Conservation (phyloP, 2,113 vertebrate genomes). For the Ia io region DNA sequence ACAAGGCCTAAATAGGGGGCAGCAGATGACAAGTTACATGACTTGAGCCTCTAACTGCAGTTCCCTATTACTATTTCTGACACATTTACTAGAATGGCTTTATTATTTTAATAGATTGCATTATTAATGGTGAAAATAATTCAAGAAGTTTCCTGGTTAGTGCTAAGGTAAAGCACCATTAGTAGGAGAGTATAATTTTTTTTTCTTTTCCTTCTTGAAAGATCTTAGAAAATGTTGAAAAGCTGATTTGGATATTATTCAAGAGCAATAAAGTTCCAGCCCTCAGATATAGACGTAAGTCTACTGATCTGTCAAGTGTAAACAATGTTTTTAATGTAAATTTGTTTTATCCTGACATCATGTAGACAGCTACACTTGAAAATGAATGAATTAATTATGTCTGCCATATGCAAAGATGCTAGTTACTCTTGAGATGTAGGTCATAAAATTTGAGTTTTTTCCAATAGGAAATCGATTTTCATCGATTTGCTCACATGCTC, state of each 20-base stretch:
- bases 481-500: slow-evolving; percentile 41
- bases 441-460: slow-evolving; percentile 35
- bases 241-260: slow-evolving; percentile 7
- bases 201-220: neutral
- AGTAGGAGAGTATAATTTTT: neutral
- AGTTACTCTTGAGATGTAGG: slow-evolving; percentile 35
- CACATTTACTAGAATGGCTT: neutral
- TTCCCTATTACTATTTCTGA: neutral
- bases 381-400: slow-evolving; percentile 42
- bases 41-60: neutral
- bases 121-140: slow-evolving; percentile 5
- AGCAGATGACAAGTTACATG: neutral
- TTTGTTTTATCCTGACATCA: neutral
- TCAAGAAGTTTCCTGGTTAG: neutral
- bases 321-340: slow-evolving; percentile 53
- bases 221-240: slow-evolving; percentile 33
- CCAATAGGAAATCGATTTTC: slow-evolving; percentile 40
- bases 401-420: slow-evolving; percentile 44
- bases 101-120: neutral
- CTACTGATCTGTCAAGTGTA: neutral
- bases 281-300: neutral
- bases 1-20: neutral
- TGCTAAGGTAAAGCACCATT: neutral
- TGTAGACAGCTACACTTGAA: neutral
- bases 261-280: slow-evolving; percentile 1